Evolutionary conservation across 1,140 invertebrate species (phyloP).

Genomic region (Vollenhovia emeryi): DNA sequence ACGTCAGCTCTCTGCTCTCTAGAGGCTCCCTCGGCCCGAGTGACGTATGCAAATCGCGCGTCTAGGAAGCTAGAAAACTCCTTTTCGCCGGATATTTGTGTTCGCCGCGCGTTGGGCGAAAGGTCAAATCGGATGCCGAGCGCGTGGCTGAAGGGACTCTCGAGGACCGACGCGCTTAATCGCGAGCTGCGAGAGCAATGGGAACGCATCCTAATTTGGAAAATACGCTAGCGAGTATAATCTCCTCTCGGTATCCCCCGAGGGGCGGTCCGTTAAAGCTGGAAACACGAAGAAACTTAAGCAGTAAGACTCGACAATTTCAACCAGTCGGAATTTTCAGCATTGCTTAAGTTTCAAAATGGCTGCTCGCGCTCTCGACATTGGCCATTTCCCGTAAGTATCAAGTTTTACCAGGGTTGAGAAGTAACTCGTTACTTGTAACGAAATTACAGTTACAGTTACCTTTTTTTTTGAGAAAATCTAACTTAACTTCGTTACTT

Average conservation of each 20-base stretch:
- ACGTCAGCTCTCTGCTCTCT: constrained; percentile 66
- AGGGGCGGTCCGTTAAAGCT: neutral
- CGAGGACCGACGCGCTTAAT: neutral
- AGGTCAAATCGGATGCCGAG: neutral
- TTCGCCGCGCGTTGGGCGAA: neutral
- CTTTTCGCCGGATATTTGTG: constrained; percentile 11
- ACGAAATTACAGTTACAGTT: too few species aligned
- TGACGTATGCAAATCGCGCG: constrained; percentile 73
- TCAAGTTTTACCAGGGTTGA: too few species aligned
- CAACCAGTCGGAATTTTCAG: too few species aligned
- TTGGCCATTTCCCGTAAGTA: too few species aligned
- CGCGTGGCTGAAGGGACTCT: neutral
- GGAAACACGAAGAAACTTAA: too few species aligned
- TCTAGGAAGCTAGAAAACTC: constrained; percentile 46
- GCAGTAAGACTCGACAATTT: too few species aligned
- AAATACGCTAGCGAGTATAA: neutral
- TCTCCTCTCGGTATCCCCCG: neutral
- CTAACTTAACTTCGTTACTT: too few species aligned
- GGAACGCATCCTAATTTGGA: neutral
- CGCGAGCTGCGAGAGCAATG: neutral
- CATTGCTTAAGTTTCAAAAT: too few species aligned
- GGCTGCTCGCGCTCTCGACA: too few species aligned
- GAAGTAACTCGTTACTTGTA: too few species aligned
- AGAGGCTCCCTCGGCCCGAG: constrained; percentile 58
- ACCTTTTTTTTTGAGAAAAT: too few species aligned